phyloP scores from a whole-genome alignment of 1,140 invertebrate species.

The Papilio aristodemus region DNA sequence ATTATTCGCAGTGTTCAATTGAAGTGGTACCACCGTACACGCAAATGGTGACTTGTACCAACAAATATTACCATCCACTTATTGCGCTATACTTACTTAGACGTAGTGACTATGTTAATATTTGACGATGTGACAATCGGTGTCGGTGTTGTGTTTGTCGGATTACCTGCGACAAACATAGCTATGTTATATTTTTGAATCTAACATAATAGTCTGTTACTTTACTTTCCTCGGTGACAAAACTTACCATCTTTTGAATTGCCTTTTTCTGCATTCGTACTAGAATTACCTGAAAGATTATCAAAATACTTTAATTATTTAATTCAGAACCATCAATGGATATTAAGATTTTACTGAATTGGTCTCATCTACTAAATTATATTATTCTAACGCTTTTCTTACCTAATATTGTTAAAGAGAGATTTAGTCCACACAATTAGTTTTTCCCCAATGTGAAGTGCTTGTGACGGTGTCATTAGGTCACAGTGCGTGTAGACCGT shows the following conservation, averaged over 20 bases:
- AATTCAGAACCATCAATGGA: too few species aligned
- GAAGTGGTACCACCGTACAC: background rate
- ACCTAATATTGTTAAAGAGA: too few species aligned
- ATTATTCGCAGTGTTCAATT: too few species aligned
- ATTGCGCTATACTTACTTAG: slow-evolving; percentile 69
- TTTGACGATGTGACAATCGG: slow-evolving; percentile 78
- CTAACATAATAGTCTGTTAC: background rate
- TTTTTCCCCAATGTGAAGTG: too few species aligned
- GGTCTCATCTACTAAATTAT: too few species aligned
- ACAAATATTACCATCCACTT: slow-evolving; percentile 23
- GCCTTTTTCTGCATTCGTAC: slow-evolving; percentile 74
- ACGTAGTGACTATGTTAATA: slow-evolving; percentile 78
- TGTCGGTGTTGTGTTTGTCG: slow-evolving; percentile 77
- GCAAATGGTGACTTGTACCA: background rate
- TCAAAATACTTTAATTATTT: slow-evolving; percentile 23
- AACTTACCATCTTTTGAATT: slow-evolving; percentile 74
- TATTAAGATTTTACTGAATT: too few species aligned
- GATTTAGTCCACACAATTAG: too few species aligned
- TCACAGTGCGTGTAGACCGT: too few species aligned
- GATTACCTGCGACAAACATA: slow-evolving; percentile 63
- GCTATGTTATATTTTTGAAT: background rate
- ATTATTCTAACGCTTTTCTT: too few species aligned
- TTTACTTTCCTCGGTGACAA: slow-evolving; percentile 34
- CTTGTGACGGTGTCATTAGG: background rate
- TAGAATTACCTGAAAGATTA: slow-evolving; percentile 70